phyloP scores from a whole-genome alignment of 2,888 invertebrate species.

The Thera britannica region DNA sequence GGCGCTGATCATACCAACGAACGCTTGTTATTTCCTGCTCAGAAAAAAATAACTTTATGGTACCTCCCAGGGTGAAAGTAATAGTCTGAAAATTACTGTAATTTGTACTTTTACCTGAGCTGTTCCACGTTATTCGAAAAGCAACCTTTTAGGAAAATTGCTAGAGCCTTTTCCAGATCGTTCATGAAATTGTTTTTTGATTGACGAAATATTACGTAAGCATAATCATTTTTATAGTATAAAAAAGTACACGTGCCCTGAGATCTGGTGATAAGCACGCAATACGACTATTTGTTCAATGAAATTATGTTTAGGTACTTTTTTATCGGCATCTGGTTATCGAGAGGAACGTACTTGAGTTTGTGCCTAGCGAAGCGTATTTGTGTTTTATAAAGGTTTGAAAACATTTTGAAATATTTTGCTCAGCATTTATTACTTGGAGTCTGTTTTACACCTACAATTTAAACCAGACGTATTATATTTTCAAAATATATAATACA shows the following conservation, averaged over 20 bases:
- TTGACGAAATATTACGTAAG: slow-evolving; percentile 62
- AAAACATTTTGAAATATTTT: slow-evolving; percentile 35
- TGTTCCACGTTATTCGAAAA: slow-evolving; percentile 35
- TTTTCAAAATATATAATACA: too few species aligned
- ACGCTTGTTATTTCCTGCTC: slow-evolving; percentile 43
- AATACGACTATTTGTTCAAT: slow-evolving; percentile 66
- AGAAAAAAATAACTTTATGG: slow-evolving; percentile 36
- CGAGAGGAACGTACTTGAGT: slow-evolving; percentile 24
- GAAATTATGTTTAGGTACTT: slow-evolving; percentile 52
- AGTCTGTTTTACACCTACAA: too few species aligned
- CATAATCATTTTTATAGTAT: slow-evolving; percentile 51
- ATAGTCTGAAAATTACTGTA: slow-evolving; percentile 41
- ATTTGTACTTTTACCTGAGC: slow-evolving; percentile 38
- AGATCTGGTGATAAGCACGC: slow-evolving; percentile 66
- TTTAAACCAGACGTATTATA: too few species aligned
- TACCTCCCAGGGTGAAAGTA: slow-evolving; percentile 37
- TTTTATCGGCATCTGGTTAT: slow-evolving; percentile 45
- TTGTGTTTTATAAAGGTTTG: slow-evolving; percentile 17
- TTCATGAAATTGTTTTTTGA: slow-evolving; percentile 50
- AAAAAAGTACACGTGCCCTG: slow-evolving; percentile 51
- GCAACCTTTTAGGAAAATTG: slow-evolving; percentile 52
- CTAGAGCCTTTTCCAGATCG: slow-evolving; percentile 33
- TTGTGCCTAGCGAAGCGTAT: neutral
- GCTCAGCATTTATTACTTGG: too few species aligned
- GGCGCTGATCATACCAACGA: slow-evolving; percentile 13